Percentiles rank a stretch among this genome's conserved stretches.
phyloP scores from a whole-genome alignment of 2,797 vertebrate species.

The Sarcophilus harrisii region DNA sequence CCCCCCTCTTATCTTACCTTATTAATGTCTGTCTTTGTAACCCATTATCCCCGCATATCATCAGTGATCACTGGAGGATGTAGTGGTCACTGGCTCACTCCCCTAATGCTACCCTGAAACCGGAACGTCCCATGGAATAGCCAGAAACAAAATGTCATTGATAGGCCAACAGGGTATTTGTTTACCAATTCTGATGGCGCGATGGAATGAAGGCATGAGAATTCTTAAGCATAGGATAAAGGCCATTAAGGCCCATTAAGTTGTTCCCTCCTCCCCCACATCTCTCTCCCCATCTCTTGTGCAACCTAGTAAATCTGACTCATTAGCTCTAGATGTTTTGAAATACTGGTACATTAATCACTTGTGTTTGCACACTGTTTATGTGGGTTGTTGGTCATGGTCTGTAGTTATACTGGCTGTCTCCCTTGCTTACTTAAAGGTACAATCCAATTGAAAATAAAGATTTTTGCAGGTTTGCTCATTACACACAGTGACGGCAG shows the following conservation, averaged over 20 bases:
- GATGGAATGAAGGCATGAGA: conserved; percentile 71
- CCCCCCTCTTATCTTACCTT: conserved; percentile 89
- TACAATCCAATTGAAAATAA: conserved; percentile 90
- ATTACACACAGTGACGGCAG: conserved; percentile 88
- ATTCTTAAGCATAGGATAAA: conserved; percentile 70
- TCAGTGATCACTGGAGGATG: conserved; percentile 85
- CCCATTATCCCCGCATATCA: conserved; percentile 87
- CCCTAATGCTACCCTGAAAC: conserved; percentile 76
- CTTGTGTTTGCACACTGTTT: conserved; percentile 86
- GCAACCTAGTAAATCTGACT: conserved; percentile 78
- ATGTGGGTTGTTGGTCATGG: conserved; percentile 87
- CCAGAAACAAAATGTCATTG: conserved; percentile 68
- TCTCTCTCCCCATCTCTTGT: conserved; percentile 56
- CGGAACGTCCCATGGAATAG: conserved; percentile 22
- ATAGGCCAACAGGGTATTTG: conserved; percentile 64
- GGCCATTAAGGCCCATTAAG: conserved; percentile 78
- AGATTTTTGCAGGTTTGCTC: conserved; percentile 90
- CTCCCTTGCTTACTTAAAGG: conserved; percentile 88
- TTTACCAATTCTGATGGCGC: conserved; percentile 75
- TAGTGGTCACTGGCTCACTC: conserved; percentile 81
- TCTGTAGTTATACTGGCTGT: conserved; percentile 87
- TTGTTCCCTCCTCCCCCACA: conserved; percentile 66
- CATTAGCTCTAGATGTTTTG: conserved; percentile 79
- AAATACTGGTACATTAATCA: conserved; percentile 86
- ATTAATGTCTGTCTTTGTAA: conserved; percentile 90